Conservation (phyloP, 2,113 vertebrate genomes). For the Caloenas nicobarica region DNA sequence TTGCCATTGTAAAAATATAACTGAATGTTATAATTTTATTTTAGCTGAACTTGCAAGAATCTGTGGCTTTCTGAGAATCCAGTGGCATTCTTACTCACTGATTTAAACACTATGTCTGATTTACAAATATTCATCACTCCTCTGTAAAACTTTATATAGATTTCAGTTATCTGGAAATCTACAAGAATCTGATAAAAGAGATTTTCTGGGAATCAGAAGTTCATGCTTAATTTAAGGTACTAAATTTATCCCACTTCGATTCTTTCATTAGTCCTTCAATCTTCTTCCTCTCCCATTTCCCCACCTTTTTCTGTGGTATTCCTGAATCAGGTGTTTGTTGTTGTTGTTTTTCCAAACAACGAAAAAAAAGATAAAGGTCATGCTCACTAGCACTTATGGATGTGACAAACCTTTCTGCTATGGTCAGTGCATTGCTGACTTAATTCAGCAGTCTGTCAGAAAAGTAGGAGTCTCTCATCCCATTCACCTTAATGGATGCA, state of each 20-base stretch:
- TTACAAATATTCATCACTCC: not conserved
- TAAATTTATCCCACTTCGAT: not conserved
- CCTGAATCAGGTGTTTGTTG: not conserved
- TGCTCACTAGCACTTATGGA: not conserved
- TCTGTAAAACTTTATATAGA: not conserved
- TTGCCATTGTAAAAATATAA: not conserved
- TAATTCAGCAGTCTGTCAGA: not conserved
- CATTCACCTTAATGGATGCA: not conserved
- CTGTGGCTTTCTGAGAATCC: not conserved
- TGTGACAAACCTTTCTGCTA: not conserved
- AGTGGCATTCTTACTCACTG: not conserved
- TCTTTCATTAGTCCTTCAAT: not conserved
- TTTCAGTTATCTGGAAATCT: not conserved
- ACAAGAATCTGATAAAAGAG: not conserved
- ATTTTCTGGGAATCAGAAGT: not conserved
- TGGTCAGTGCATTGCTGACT: not conserved
- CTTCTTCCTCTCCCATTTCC: not conserved
- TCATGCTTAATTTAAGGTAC: not conserved
- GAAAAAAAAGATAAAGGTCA: not conserved
- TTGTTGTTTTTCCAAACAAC: not conserved
- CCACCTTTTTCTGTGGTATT: not conserved
- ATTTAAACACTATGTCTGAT: not conserved
- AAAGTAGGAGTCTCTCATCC: not conserved
- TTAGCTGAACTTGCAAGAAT: not conserved
- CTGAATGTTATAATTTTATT: not conserved